Conservation (phyloP, 2,113 vertebrate genomes). For the Muntiacus reevesi region DNA sequence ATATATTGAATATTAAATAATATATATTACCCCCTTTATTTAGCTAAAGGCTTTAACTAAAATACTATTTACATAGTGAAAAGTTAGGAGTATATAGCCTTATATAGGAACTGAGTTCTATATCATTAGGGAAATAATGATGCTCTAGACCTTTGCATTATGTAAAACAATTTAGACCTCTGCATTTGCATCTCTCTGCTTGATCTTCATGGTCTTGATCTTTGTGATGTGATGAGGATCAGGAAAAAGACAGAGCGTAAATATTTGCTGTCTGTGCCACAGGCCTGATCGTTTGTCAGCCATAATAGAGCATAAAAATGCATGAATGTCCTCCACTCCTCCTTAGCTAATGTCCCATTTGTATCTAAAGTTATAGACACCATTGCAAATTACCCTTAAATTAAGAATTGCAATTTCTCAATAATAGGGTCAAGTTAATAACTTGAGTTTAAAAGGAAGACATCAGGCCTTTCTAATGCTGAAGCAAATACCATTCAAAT, state of each 20-base stretch:
- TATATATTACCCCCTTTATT: not conserved
- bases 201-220: not conserved
- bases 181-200: not conserved
- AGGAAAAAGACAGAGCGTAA: not conserved
- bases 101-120: not conserved
- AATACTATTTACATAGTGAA: not conserved
- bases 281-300: not conserved
- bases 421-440: slow-evolving; percentile 54
- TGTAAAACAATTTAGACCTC: not conserved
- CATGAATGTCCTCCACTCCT: not conserved
- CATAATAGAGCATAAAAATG: slow-evolving; percentile 22
- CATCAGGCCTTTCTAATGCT: slow-evolving; percentile 38
- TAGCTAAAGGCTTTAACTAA: not conserved
- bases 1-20: not conserved
- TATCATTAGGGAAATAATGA: not conserved
- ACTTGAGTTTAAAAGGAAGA: slow-evolving; percentile 43
- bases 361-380: slow-evolving; percentile 40
- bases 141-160: not conserved
- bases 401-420: slow-evolving; percentile 55
- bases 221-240: not conserved
- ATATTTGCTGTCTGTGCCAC: not conserved
- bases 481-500: slow-evolving; percentile 62
- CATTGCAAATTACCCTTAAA: slow-evolving; percentile 60
- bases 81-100: not conserved
- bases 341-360: slow-evolving; percentile 54